These are phyloP conservation scores for Bombus polaris DNA, from an alignment of 1,140 invertebrate genomes.

Conservation along the genomic window DNA sequence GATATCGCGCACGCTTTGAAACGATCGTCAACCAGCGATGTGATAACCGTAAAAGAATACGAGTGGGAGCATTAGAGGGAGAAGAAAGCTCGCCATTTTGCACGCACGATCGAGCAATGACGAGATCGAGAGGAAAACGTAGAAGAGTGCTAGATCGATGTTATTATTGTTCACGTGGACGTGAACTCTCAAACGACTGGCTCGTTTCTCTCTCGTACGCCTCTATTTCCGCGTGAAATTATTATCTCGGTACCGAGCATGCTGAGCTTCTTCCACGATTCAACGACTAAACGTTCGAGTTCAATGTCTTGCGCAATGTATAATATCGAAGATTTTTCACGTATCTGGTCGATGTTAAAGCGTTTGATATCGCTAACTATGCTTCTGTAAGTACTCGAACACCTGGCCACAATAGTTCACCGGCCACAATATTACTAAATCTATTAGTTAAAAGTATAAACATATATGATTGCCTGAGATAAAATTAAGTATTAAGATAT, in stretches of 20 bases:
- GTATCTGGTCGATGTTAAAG: background rate
- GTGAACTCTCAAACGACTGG: background rate
- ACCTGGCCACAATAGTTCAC: too few species aligned
- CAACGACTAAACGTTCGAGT: background rate
- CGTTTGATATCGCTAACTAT: background rate
- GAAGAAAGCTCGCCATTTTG: constrained; percentile 62
- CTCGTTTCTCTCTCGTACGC: background rate
- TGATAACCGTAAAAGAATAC: constrained; percentile 70
- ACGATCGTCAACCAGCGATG: constrained; percentile 64
- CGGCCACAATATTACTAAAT: too few species aligned
- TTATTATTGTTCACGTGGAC: constrained; percentile 40
- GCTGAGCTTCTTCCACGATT: background rate
- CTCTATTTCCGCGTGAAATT: constrained; percentile 24
- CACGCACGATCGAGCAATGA: constrained; percentile 61
- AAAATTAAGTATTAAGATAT: too few species aligned
- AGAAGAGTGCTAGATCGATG: background rate
- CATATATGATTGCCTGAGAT: too few species aligned
- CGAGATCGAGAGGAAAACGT: constrained; percentile 30
- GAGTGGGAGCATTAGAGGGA: constrained; percentile 56
- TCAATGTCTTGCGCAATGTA: background rate
- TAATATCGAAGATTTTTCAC: background rate
- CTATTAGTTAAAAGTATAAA: too few species aligned
- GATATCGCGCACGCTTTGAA: constrained; percentile 53
- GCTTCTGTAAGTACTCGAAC: too few species aligned
- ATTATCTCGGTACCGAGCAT: background rate